Evolutionary conservation across 2,113 vertebrate genomes (phyloP).

Genomic region (Sclerurus mexicanus): DNA sequence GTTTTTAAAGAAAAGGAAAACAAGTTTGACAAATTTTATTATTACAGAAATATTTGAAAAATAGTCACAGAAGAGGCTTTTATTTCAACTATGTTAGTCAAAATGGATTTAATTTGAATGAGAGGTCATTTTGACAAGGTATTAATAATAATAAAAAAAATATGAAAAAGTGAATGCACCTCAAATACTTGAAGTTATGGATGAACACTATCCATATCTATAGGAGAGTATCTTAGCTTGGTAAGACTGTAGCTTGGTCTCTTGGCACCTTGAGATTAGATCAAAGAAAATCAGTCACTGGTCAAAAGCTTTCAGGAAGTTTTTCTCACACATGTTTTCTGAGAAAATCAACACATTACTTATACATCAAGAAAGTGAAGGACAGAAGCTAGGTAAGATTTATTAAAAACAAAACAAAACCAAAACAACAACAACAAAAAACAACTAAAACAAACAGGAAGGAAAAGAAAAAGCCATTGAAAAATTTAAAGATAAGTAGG

Average conservation of each 20-base stretch:
- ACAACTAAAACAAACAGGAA: not conserved
- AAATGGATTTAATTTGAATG: not conserved
- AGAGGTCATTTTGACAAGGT: not conserved
- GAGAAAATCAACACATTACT: not conserved
- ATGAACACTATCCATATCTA: not conserved
- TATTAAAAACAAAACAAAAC: not conserved
- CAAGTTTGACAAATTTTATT: not conserved
- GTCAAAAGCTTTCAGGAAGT: not conserved
- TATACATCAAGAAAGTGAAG: not conserved
- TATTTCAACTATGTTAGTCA: not conserved
- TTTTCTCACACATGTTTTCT: not conserved
- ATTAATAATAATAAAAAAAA: not conserved
- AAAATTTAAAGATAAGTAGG: not conserved
- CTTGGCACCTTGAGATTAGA: not conserved
- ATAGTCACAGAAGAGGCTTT: not conserved
- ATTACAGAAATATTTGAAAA: not conserved
- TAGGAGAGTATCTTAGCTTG: not conserved
- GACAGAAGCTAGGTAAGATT: not conserved
- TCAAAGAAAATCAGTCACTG: not conserved
- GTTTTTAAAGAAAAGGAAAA: not conserved
- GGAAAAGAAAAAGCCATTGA: rapidly evolving
- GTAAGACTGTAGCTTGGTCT: not conserved
- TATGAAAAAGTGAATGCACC: not conserved
- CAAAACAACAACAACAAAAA: too few relatives aligned
- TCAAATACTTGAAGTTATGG: not conserved